Conservation (phyloP, 2,888 invertebrate species). For the Polyommatus icarus region DNA sequence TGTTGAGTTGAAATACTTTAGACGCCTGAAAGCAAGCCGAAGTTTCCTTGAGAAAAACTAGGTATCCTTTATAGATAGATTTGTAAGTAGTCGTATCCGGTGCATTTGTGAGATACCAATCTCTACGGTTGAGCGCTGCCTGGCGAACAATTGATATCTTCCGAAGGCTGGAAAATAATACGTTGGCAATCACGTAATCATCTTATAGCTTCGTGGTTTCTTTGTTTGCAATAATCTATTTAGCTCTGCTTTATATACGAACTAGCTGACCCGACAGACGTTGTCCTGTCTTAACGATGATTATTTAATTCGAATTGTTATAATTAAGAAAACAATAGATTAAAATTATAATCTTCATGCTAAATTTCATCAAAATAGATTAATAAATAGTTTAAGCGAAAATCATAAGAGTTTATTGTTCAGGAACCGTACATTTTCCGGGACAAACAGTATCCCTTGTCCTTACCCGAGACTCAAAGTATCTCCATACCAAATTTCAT, state of each 20-base stretch:
- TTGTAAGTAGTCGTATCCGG: conserved; percentile 39
- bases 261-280: no score
- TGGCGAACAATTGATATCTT: conserved; percentile 72
- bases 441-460: no score
- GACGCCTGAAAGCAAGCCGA: neutral
- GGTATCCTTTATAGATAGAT: conserved; percentile 24
- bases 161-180: conserved; percentile 75
- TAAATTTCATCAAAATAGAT: no score
- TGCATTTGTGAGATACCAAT: conserved; percentile 34
- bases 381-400: no score
- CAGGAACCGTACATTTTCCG: no score
- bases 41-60: conserved; percentile 1
- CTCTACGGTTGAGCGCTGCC: conserved; percentile 37
- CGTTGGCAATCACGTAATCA: conserved; percentile 40
- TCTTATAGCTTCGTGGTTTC: neutral
- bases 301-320: no score
- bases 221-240: conserved; percentile 25
- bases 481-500: no score
- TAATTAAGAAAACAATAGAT: no score
- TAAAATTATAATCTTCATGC: no score
- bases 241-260: neutral
- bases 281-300: no score
- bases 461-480: no score
- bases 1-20: neutral
- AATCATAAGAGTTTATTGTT: no score